These are phyloP conservation scores for Aleadryas rufinucha DNA, from an alignment of 2,113 vertebrate species.

Conservation along the genomic window DNA sequence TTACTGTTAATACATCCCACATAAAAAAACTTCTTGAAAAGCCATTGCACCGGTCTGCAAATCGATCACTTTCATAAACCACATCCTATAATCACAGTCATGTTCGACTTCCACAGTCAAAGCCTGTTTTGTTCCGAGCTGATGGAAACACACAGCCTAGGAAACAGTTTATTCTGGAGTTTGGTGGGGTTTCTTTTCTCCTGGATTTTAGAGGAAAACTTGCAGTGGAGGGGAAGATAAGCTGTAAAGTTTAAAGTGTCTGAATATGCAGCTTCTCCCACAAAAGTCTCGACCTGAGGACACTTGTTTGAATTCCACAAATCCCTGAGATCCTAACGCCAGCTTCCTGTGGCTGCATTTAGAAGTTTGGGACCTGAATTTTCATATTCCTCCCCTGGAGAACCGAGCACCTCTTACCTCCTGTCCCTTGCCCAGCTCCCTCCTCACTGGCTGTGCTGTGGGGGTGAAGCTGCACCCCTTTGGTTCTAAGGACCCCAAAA, in stretches of 20 bases:
- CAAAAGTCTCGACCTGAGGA: constrained; percentile 23
- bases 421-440: neutral
- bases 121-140: neutral
- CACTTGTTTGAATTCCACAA: constrained; percentile 59
- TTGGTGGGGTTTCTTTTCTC: neutral
- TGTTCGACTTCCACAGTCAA: neutral
- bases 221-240: neutral
- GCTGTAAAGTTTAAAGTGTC: neutral
- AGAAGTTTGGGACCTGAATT: neutral
- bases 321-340: neutral
- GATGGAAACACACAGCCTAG: neutral
- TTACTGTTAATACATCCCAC: neutral
- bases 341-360: neutral
- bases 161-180: neutral
- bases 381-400: neutral
- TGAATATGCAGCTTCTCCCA: neutral
- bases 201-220: neutral
- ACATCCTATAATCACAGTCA: constrained; percentile 29
- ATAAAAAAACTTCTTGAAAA: neutral
- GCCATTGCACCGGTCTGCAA: neutral
- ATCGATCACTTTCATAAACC: constrained; percentile 34
- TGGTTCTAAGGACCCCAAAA: neutral
- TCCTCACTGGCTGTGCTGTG: neutral
- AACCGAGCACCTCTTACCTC: constrained; percentile 3
- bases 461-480: neutral